phyloP scores from a whole-genome alignment of 1,140 invertebrate genomes.

The Conopomorpha cramerella region DNA sequence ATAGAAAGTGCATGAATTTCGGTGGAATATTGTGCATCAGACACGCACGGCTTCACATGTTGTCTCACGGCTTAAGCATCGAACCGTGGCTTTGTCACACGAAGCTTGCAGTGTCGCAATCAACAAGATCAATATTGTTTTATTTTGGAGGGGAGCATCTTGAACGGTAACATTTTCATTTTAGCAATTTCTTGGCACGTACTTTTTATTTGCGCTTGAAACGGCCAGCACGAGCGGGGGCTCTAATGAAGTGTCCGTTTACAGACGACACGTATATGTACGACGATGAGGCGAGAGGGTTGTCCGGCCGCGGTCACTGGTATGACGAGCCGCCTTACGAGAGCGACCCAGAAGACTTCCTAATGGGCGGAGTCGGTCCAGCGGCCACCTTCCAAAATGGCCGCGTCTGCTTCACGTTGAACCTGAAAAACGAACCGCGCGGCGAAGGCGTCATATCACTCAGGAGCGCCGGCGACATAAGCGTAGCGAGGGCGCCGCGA shows the following conservation, averaged over 20 bases:
- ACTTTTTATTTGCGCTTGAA: conserved; percentile 49
- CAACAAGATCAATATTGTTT: conserved; percentile 32
- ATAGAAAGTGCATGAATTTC: no score
- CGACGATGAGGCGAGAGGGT: conserved; percentile 75
- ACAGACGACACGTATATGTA: conserved; percentile 90
- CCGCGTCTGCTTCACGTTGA: conserved; percentile 78
- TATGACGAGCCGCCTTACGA: conserved; percentile 90
- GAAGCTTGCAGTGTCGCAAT: conserved; percentile 37
- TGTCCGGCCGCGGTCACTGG: conserved; percentile 74
- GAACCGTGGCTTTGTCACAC: conserved; percentile 1
- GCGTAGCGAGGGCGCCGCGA: conserved; percentile 71
- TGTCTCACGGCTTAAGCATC: conserved; percentile 46
- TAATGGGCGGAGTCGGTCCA: conserved; percentile 78
- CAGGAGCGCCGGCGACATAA: conserved; percentile 84
- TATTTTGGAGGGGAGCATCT: conserved; percentile 40
- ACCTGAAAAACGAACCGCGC: conserved; percentile 68
- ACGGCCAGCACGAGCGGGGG: conserved; percentile 13
- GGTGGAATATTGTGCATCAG: conserved; percentile 52
- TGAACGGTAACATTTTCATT: conserved; percentile 48
- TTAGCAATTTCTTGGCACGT: conserved; percentile 38
- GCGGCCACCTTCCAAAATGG: conserved; percentile 74
- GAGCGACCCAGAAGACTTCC: conserved; percentile 85
- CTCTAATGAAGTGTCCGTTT: conserved; percentile 50
- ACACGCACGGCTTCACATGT: conserved; percentile 52
- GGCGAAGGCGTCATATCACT: conserved; percentile 83